Evolutionary conservation across 2,113 vertebrate species (phyloP).

Genomic region (Polypterus senegalus): DNA sequence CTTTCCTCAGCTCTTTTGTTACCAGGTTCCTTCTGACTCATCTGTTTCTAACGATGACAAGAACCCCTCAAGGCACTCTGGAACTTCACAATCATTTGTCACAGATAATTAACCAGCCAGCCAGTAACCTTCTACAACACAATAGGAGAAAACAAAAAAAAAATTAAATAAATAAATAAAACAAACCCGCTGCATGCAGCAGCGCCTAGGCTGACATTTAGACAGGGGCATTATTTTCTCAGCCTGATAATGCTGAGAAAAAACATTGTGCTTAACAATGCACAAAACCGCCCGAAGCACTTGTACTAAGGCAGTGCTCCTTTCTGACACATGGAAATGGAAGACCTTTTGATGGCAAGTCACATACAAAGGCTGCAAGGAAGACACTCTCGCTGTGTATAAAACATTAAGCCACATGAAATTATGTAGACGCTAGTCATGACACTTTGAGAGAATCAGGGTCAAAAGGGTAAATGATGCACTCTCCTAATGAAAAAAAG

Average conservation of each 20-base stretch:
- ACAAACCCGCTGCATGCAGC: not conserved
- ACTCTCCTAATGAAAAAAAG: too few species aligned
- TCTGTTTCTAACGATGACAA: constrained; percentile 25
- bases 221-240: constrained; percentile 2
- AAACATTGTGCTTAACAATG: constrained; percentile 1
- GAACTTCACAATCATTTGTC: constrained; percentile 27
- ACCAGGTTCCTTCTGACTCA: constrained; percentile 8
- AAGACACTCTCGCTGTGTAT: not conserved
- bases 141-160: constrained; percentile 16
- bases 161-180: too few species aligned
- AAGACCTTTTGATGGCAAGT: not conserved
- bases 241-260: constrained; percentile 1
- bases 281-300: constrained; percentile 2
- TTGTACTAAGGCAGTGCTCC: not conserved
- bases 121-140: constrained; percentile 25
- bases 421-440: too few species aligned
- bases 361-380: not conserved
- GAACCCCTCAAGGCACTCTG: constrained; percentile 17
- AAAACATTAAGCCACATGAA: not conserved
- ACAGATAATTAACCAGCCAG: constrained; percentile 31
- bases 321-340: not conserved
- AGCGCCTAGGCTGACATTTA: constrained; percentile 13
- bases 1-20: not conserved
- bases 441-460: too few species aligned
- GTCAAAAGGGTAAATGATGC: too few species aligned